These are phyloP conservation scores for Rhabdornis inornatus DNA, from an alignment of 2,113 vertebrate genomes.

Conservation along the genomic window DNA sequence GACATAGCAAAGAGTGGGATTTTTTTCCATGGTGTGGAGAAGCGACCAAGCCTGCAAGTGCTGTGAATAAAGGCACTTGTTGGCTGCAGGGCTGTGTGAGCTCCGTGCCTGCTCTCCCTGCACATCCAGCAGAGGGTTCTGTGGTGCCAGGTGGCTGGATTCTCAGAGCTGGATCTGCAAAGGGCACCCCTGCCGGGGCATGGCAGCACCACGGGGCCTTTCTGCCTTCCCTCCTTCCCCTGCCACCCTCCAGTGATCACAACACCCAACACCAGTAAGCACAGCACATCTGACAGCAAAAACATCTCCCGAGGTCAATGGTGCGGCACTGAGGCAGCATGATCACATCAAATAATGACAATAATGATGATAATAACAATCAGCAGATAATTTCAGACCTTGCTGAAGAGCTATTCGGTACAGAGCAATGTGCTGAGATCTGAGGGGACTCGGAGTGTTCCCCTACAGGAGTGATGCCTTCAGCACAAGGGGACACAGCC, in stretches of 20 bases:
- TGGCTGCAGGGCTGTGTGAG: neutral
- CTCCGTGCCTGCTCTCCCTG: neutral
- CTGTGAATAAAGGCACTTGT: constrained; percentile 41
- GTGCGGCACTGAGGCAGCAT: neutral
- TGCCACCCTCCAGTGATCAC: neutral
- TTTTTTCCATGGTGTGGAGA: neutral
- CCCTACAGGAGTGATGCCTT: neutral
- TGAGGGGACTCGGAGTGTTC: neutral
- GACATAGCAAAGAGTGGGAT: neutral
- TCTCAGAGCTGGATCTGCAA: neutral
- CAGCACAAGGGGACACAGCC: neutral
- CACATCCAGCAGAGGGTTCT: neutral
- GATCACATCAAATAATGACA: neutral
- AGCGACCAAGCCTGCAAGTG: neutral
- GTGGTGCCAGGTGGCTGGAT: rapidly evolving
- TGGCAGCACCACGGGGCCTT: rapidly evolving
- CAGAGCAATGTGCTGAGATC: neutral
- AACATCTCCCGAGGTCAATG: neutral
- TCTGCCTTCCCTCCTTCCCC: neutral
- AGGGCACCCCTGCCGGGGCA: neutral
- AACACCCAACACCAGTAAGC: rapidly evolving
- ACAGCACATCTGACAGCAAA: neutral
- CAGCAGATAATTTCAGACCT: neutral
- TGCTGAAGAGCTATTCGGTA: neutral
- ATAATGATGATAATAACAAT: neutral